Conservation (phyloP, 1,140 invertebrate species). For the Medauroidea extradentata region DNA sequence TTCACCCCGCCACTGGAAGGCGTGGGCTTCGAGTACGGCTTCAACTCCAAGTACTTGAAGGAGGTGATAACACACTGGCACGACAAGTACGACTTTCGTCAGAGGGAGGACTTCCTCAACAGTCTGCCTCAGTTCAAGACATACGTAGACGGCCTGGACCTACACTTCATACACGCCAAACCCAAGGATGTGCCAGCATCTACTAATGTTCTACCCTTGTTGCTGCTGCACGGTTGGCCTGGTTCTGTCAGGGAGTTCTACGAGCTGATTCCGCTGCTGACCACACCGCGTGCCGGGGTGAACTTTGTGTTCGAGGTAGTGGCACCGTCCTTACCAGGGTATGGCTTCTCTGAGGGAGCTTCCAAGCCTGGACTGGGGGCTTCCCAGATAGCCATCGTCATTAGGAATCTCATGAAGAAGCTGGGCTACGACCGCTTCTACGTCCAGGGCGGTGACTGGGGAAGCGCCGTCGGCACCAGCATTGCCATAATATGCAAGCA, state of each 20-base stretch:
- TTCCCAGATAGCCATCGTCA: constrained; percentile 61
- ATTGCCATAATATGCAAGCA: constrained; percentile 66
- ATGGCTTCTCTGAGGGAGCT: constrained; percentile 69
- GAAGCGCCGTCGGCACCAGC: constrained; percentile 48
- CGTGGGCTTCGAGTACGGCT: constrained; percentile 69
- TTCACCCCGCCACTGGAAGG: constrained; percentile 57
- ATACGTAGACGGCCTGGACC: constrained; percentile 59
- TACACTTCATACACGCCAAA: constrained; percentile 69
- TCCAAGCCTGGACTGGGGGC: constrained; percentile 56
- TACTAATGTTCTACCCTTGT: constrained; percentile 54
- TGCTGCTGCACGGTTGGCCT: constrained; percentile 84
- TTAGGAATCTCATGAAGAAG: constrained; percentile 78
- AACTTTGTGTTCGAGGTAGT: constrained; percentile 76
- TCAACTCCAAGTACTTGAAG: constrained; percentile 63
- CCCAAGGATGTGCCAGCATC: constrained; percentile 41
- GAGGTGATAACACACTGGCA: constrained; percentile 66
- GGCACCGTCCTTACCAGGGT: constrained; percentile 76
- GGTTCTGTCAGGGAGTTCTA: constrained; percentile 79
- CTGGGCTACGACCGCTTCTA: constrained; percentile 73
- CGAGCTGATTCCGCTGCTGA: constrained; percentile 59
- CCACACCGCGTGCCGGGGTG: constrained; percentile 48
- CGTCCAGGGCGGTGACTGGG: constrained; percentile 76
- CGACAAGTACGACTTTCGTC: constrained; percentile 69
- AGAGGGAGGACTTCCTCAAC: constrained; percentile 64
- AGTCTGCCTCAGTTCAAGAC: constrained; percentile 67